These are phyloP conservation scores for Porites australiensis DNA, from an alignment of 64 coral and sea anemone species.

Conservation along the genomic window DNA sequence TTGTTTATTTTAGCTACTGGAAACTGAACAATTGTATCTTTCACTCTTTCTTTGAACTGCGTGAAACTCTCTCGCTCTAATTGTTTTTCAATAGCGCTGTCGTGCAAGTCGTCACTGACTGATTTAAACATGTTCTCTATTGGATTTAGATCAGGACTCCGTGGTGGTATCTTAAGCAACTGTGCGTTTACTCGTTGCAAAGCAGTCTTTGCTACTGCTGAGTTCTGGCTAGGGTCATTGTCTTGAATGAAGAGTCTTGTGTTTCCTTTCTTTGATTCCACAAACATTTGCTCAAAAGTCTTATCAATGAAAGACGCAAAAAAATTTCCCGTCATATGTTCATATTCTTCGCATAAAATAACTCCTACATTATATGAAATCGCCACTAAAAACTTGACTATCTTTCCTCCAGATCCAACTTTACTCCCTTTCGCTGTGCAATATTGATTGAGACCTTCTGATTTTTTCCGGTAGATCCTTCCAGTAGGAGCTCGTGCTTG, in stretches of 20 bases:
- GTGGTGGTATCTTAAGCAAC: background rate
- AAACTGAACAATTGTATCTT: background rate
- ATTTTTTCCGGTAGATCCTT: constrained; percentile 21
- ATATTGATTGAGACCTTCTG: background rate
- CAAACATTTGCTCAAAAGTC: constrained; percentile 54
- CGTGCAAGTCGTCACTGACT: background rate
- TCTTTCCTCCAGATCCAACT: constrained; percentile 40
- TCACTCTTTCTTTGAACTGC: too few species aligned
- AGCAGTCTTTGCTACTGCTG: background rate
- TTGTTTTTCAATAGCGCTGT: too few species aligned
- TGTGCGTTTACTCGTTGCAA: background rate
- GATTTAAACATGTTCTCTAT: constrained; percentile 29
- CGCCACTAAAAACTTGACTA: constrained; percentile 63
- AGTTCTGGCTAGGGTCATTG: constrained; percentile 46
- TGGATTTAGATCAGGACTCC: constrained; percentile 58
- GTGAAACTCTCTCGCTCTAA: too few species aligned
- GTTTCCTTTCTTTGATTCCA: background rate
- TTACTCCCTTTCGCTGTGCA: constrained; percentile 52
- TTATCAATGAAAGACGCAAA: constrained; percentile 22
- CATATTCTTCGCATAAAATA: constrained; percentile 47
- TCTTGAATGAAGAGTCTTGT: constrained; percentile 47
- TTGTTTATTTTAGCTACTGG: background rate
- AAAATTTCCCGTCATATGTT: constrained; percentile 42
- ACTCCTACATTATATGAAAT: constrained; percentile 53
- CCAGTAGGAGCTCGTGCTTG: constrained; percentile 11